Percentiles rank a stretch among this genome's conserved stretches.
phyloP scores from a whole-genome alignment of 2,113 vertebrate genomes.

The Chloebia gouldiae region DNA sequence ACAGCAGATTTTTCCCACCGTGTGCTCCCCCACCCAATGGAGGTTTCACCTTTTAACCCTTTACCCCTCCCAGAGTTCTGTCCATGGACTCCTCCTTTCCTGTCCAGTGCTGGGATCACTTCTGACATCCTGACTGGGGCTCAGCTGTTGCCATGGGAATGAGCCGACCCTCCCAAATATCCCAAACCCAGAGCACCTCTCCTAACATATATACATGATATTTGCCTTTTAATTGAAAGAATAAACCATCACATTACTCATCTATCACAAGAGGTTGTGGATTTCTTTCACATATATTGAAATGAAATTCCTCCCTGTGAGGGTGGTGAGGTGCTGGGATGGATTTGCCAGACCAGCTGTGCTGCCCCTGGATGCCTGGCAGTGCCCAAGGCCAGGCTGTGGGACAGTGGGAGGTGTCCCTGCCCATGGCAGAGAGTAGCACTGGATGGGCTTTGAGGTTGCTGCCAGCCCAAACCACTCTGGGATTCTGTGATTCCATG shows the following conservation, averaged over 20 bases:
- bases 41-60: neutral
- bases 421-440: neutral
- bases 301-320: neutral
- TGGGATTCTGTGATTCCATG: neutral
- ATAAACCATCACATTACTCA: too few relatives aligned
- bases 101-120: neutral
- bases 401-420: neutral
- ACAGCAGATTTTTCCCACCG: neutral
- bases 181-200: neutral
- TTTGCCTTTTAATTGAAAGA: too few relatives aligned
- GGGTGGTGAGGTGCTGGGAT: neutral
- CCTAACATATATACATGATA: too few relatives aligned
- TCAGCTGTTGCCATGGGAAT: neutral
- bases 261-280: accelerated
- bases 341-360: neutral
- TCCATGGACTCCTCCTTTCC: neutral
- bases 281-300: accelerated
- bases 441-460: neutral
- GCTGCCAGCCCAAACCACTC: neutral
- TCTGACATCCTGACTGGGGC: neutral
- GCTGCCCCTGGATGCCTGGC: neutral
- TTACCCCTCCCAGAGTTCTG: neutral
- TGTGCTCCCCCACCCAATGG: neutral
- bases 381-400: neutral
- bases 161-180: neutral